Base-by-base conservation (phyloP, 2,113 vertebrate species). In the Vombatus ursinus region DNA sequence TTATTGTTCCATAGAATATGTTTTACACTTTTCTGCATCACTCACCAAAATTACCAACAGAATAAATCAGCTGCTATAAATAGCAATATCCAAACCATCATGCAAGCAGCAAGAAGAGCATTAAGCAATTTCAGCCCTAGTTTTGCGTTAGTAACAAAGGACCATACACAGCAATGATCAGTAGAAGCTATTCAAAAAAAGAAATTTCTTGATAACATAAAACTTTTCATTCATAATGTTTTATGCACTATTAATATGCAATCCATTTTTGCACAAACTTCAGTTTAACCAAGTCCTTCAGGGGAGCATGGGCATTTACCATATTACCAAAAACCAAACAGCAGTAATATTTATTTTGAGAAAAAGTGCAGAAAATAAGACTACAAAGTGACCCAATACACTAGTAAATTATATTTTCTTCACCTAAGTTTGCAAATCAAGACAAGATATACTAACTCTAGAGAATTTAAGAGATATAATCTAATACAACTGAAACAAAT, bases 191-290 rank as follows among this genome's bases (percentile, higher is more conserved):
- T 49, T 92, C 54, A 92, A 94, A 94, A 92, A 31, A 6, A 92
- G 95, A 19, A 96, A 95, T 93, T 3, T n/a, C 94, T 89, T 92
- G 50, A 68, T 90, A 92, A 96, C 19, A 77, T n/a, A 77, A 37
- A 1, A 19, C 37, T 84, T 44, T 44, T 84, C n/a, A 44, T 44
- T 84, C 53, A 94, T 95, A 90, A 50, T 37, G 92, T 90, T 37
- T 48, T 91, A 61, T 89, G 54, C 48, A 44, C 77, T 96, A 97
- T 89, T 53, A 12, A 91, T 57, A 96, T 94, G 49, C 47, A 50
- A 95, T 48, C 95, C 52, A 44, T 54, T 93, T 94, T 90, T 94
- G 50, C 50, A 96, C 68, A 97, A 95, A 96, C 54, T 93, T 92
- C 96, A 61, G 50, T 49, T 31, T 68, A 93, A 93, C 48, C 91